A percentile compares a stretch with the other conserved stretches of the same genome.
These are phyloP conservation scores for Aplocera efformata DNA, from an alignment of 2,888 invertebrate species.

Conservation along the genomic window DNA sequence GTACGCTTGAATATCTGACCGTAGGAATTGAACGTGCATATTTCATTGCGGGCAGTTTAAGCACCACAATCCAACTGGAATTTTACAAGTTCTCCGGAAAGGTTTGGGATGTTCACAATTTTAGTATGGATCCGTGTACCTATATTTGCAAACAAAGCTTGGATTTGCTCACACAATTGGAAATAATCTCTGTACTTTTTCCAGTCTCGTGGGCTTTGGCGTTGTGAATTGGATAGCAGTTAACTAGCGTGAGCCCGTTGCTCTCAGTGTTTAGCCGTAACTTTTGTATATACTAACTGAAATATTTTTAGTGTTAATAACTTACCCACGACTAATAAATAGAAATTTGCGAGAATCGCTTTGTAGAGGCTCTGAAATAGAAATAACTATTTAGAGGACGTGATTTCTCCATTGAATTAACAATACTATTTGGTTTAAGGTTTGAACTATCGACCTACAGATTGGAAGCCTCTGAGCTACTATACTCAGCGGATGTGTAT, in stretches of 20 bases:
- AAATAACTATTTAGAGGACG: no score
- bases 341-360: no score
- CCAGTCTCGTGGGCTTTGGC: conserved; percentile 14
- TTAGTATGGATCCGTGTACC: conserved; percentile 22
- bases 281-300: not conserved
- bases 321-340: no score
- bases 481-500: no score
- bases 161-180: conserved; percentile 39
- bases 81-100: conserved; percentile 47
- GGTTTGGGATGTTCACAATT: conserved; percentile 35
- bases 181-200: conserved; percentile 37
- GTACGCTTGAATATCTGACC: conserved; percentile 32
- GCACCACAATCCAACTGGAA: conserved; percentile 46
- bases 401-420: no score
- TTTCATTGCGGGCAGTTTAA: conserved; percentile 43
- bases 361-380: no score
- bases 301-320: no score
- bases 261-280: not conserved
- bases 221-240: conserved; percentile 10
- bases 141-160: conserved; percentile 11
- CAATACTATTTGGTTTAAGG: no score
- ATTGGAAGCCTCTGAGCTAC: no score
- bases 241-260: not conserved
- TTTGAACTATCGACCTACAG: no score
- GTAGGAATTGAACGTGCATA: conserved; percentile 43